Conservation (phyloP, 2,113 vertebrate species). For the Rhynchopsitta pachyrhyncha region DNA sequence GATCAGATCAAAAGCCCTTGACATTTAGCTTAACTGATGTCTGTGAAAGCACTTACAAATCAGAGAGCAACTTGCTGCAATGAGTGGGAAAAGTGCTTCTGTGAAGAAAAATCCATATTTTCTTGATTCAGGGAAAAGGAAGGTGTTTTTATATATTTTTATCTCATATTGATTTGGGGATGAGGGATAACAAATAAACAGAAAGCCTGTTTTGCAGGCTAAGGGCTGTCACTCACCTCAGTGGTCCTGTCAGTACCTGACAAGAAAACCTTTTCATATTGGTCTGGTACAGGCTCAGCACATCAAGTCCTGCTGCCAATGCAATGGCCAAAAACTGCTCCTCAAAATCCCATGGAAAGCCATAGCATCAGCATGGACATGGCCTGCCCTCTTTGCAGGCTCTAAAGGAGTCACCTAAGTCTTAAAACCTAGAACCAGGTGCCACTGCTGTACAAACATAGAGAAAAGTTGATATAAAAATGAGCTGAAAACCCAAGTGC, state of each 20-base stretch:
- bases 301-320: not conserved
- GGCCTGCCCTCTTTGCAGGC: not conserved
- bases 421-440: not conserved
- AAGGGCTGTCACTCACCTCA: not conserved
- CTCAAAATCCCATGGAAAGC: not conserved
- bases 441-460: accelerated
- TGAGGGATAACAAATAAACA: not conserved
- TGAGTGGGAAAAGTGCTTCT: not conserved
- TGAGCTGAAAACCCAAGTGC: not conserved
- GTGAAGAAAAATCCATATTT: not conserved
- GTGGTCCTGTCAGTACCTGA: not conserved
- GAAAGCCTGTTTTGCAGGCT: not conserved
- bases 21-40: not conserved
- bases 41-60: not conserved
- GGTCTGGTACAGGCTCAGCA: not conserved
- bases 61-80: not conserved
- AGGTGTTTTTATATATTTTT: not conserved
- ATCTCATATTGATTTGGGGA: not conserved
- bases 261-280: not conserved
- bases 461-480: not conserved
- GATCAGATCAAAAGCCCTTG: not conserved
- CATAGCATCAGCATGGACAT: not conserved
- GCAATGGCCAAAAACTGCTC: not conserved
- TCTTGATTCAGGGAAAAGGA: not conserved
- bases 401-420: not conserved